Base-by-base conservation (phyloP, 2,797 vertebrate genomes). In the Gadopsis bispinosus region DNA sequence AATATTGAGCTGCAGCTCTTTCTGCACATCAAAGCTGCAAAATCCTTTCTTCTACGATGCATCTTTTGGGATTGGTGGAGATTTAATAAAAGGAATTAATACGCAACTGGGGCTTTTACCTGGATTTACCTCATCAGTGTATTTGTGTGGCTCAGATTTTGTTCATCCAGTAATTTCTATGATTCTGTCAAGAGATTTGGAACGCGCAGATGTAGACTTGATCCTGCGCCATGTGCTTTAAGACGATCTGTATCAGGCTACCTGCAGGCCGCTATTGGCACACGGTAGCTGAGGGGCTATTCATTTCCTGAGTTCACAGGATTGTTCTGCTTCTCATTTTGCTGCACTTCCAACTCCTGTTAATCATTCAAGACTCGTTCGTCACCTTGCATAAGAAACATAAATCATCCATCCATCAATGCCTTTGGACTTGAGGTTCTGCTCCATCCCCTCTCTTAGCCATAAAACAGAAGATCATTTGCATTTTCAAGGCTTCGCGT, bases 41-140 rank as follows among this genome's bases (percentile, higher is more conserved):
- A 79, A 33, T 17, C 35, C n/a, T 75, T 61, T 55, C 50, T 85
- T 66, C 51, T 61, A 13, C 35, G 9, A 22, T 7, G 20, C 10
- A 9, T 47, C 65, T 81, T 70, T 64, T 68, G 53, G 72, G 54
- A 74, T 26, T 33, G 59, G 17, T 19, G 35, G 20, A 55, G 68
- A 72, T 76, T 81, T 71, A 82, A 84, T 77, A 76, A 64, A 22
- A 8, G 29, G 39, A 54, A 81, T 88, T 70, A 72, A 77, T 71
- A 54, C 73, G 29, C 29, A 67, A 11, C 10, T 7, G 19, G 7
- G 9, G 59, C 22, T 50, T 73, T 83, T 26, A 75, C 58, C 59
- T 50, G 48, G 48, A 58, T 61, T 62, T 58, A 55, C 45, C 29
- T 61, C 53, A 50, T 68, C 73, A 33, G 26, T 68, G 55, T 3